Percentiles rank a stretch among this genome's conserved stretches.
phyloP scores from a whole-genome alignment of 2,888 invertebrate genomes.

The Thecocarcelia acutangulata region DNA sequence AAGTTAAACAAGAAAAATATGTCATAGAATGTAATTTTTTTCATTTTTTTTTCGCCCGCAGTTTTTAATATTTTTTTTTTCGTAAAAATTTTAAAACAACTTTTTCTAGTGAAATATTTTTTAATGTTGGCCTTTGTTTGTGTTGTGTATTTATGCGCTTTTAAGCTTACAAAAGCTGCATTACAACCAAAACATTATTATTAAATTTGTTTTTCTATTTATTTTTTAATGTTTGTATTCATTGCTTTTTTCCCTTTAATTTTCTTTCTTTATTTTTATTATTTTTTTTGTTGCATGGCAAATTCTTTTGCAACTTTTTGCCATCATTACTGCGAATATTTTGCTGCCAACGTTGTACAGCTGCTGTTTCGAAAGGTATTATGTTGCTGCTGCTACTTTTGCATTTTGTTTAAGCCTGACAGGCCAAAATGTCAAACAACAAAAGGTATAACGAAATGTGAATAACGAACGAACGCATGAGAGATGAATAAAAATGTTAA shows the following conservation, averaged over 20 bases:
- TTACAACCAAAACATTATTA: constrained; percentile 42
- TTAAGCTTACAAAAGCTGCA: constrained; percentile 50
- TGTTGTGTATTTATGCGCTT: constrained; percentile 55
- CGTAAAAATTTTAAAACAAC: constrained; percentile 2
- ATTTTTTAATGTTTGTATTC: not conserved
- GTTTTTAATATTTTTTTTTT: constrained; percentile 1
- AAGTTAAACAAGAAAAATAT: constrained; percentile 55
- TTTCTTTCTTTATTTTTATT: no score
- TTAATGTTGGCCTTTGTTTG: constrained; percentile 20
- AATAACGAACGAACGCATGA: constrained; percentile 39
- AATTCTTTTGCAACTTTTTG: constrained; percentile 28
- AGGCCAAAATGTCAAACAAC: constrained; percentile 23
- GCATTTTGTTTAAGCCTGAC: not conserved
- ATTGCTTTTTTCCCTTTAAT: no score
- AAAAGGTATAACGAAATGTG: constrained; percentile 30
- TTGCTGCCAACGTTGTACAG: not conserved
- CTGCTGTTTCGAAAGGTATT: not conserved
- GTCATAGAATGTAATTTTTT: constrained; percentile 38
- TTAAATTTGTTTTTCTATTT: not conserved
- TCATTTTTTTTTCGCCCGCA: not conserved
- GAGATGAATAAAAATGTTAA: not conserved
- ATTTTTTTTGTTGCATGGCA: not conserved
- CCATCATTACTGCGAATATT: constrained; percentile 43
- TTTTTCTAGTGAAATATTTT: constrained; percentile 4
- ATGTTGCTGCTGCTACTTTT: not conserved